A percentile compares a stretch with the other conserved stretches of the same genome.
These are phyloP conservation scores for Upupa epops DNA, from an alignment of 2,113 vertebrate species.

Conservation along the genomic window DNA sequence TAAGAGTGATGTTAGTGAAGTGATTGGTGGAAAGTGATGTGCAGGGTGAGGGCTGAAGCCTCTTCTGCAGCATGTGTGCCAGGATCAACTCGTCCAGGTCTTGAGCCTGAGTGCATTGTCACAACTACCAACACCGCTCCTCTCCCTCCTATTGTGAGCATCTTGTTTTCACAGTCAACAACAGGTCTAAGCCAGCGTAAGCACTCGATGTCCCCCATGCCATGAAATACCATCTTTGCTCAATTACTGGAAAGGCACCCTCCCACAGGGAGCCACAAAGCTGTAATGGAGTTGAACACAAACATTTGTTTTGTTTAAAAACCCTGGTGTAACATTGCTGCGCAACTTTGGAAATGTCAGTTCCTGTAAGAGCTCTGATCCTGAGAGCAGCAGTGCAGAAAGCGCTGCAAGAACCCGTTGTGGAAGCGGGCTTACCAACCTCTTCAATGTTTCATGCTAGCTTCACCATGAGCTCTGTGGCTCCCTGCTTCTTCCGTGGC, in stretches of 20 bases:
- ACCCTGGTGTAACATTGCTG: slow-evolving; percentile 20
- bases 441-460: slow-evolving; percentile 57
- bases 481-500: slow-evolving; percentile 40
- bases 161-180: background rate
- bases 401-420: slow-evolving; percentile 66
- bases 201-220: background rate
- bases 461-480: slow-evolving; percentile 29
- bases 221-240: slow-evolving; percentile 5
- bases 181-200: background rate
- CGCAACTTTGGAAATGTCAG: slow-evolving; percentile 67
- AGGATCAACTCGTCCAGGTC: background rate
- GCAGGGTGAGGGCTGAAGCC: background rate
- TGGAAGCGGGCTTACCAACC: slow-evolving; percentile 61
- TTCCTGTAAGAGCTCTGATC: slow-evolving; percentile 51
- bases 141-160: background rate
- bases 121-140: background rate
- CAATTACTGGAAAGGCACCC: slow-evolving; percentile 51
- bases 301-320: slow-evolving; percentile 72
- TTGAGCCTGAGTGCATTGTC: background rate
- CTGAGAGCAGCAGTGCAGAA: slow-evolving; percentile 55
- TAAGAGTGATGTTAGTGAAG: background rate
- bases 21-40: background rate
- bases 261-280: slow-evolving; percentile 30
- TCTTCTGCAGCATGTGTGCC: background rate
- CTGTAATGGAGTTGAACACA: slow-evolving; percentile 37